Conservation (phyloP, 1,140 invertebrate species). For the Ctenoplectra terminalis region DNA sequence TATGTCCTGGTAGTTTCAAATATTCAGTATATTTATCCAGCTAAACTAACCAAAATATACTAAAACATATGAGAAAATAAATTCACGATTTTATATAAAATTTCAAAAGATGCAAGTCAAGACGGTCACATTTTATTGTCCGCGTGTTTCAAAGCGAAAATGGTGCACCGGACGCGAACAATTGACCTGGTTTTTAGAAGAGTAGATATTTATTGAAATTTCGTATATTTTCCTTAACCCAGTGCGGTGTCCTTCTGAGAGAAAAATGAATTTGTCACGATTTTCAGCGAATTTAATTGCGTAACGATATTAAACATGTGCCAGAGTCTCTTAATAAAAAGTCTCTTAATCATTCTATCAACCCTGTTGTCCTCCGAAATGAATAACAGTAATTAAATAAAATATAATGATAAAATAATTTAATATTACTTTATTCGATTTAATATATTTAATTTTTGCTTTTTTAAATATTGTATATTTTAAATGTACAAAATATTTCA, state of each 20-base stretch:
- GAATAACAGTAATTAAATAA: too few species aligned
- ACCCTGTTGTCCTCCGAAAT: too few species aligned
- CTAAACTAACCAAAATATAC: neutral
- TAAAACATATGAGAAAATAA: neutral
- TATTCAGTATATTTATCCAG: too few species aligned
- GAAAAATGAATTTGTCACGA: neutral
- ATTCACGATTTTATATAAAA: neutral
- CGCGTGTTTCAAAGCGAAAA: neutral
- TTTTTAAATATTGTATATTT: too few species aligned
- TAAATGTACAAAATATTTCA: too few species aligned
- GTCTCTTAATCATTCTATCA: too few species aligned
- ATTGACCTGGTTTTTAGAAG: slow-evolving; percentile 12
- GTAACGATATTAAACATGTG: neutral
- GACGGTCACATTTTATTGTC: neutral
- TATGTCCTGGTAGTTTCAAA: too few species aligned
- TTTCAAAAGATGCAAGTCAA: neutral
- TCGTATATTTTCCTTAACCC: slow-evolving; percentile 13
- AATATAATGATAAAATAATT: too few species aligned
- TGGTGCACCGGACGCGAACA: neutral
- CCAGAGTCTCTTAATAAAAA: neutral
- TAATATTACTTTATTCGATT: too few species aligned
- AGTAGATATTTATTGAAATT: slow-evolving; percentile 33
- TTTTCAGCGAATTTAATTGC: neutral
- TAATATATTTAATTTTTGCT: too few species aligned
- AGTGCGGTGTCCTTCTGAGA: slow-evolving; percentile 10